Evolutionary conservation across 2,797 vertebrate species (phyloP), one percentile per base, ranked within the genome.

Genomic region (Coregonus ussuriensis): DNA sequence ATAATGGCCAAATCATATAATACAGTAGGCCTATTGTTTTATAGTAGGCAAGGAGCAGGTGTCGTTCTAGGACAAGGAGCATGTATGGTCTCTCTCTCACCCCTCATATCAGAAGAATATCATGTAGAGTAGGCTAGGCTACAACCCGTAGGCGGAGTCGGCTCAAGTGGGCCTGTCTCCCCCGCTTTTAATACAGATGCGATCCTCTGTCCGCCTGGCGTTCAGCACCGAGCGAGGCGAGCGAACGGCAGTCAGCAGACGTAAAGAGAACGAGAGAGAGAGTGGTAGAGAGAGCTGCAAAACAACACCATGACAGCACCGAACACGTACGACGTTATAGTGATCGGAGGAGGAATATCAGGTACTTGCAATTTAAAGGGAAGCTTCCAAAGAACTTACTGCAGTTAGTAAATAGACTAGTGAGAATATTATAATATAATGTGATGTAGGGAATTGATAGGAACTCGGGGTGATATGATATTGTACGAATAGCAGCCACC

Each of bases 291-390:
- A 47, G 31, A 74, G n/a, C 16, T 63, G 53, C 47, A 73, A 18
- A 53, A 78, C 80, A 51, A 76, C 81, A 88, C 74, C 92, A 92
- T 92, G 95, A 96, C 96, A 86, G 93, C 93, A 72, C 65, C 87
- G 77, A 78, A 90, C 94, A 92, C 88, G 78, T 96, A 89, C 92
- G 97, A 98, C 7, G 97, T 97, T 74, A 85, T 99, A 11, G 96
- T 99, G 85, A 89, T 98, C 84, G 97, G 97, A 77, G 97, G 93
- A 79, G 97, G 97, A 74, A 96, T 99, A 83, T 99, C 97, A 94
- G 97, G 97, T 98, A 79, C 87, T 95, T 89, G 72, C 47, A 56
- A 80, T 41, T 65, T 75, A 31, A 56, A 25, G 33, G 70, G 62
- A 13, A 79, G 54, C 71, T 80, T 80, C 18, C 35, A 11, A 70